A percentile compares a stretch with the other conserved stretches of the same genome.
These are phyloP conservation scores for Pentalonia nigronervosa DNA, from an alignment of 1,140 invertebrate species.

Conservation along the genomic window DNA sequence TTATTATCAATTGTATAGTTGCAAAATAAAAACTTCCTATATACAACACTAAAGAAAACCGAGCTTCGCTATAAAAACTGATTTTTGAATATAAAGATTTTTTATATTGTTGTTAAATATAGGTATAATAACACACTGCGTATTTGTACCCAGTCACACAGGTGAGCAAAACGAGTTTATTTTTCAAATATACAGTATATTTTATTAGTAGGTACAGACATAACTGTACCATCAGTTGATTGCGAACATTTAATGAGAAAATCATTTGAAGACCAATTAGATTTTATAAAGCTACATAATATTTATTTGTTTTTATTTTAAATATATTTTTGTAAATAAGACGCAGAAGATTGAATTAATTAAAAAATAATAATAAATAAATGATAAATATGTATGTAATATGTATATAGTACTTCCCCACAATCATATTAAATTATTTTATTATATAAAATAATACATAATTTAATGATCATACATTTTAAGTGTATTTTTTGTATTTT, in stretches of 20 bases:
- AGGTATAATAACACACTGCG: not conserved
- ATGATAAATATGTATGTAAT: not conserved
- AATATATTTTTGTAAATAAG: no score
- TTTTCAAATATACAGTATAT: not conserved
- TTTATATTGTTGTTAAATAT: not conserved
- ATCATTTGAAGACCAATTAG: no score
- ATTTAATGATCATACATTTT: not conserved
- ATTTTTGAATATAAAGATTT: not conserved
- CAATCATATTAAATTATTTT: not conserved
- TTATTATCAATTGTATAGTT: not conserved
- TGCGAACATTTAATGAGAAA: not conserved
- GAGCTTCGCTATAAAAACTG: not conserved
- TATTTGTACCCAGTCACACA: not conserved
- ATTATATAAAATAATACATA: not conserved
- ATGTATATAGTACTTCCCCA: not conserved
- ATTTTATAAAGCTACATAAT: no score
- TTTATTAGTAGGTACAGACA: not conserved
- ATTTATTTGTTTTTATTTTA: no score
- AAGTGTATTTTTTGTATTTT: not conserved
- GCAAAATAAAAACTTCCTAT: not conserved
- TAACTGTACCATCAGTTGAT: not conserved
- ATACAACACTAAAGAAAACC: not conserved
- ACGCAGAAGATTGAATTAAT: no score
- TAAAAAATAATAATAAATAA: not conserved
- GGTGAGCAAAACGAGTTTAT: not conserved